Base-by-base conservation (phyloP, 2,888 invertebrate genomes). In the Drosophila helvetica region DNA sequence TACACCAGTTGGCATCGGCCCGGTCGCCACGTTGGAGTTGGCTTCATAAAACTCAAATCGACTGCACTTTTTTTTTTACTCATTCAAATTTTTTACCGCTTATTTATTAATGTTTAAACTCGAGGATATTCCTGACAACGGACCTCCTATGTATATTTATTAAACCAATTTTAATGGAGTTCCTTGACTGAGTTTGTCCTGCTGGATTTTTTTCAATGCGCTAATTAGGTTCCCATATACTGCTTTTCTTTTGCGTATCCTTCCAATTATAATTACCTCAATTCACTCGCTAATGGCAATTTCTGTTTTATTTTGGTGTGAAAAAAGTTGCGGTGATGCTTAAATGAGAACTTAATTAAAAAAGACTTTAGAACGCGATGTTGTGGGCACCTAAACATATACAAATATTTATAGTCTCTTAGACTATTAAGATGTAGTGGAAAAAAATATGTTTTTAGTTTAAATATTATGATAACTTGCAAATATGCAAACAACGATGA, bases 91-190 rank as follows among this genome's bases (percentile, higher is more conserved):
- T 48, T 66, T 59, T 43, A 43, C 52, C 48, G 19, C 72, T 66
- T 72, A 73, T 65, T 73, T 72, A 66, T 73, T 58, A 62, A 72
- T 61, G 66, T 66, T 58, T 61, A 72, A 66, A 66, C 52, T 66
- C 54, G 57, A 17, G 48, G 55, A 12, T 19, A 50, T 51, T 27
- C 22, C 42, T 38, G 9, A 1, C 5, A 38, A 38, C 6, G 1
- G 15, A 38, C 38, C 2, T 12, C 33, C 5, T 4, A 4, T n/a
- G n/a, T n/a, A n/a, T 33, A 33, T 33, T 33, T 38, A 51, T 33
- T 7, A 0, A 46, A 19, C 17, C 27, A 19, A 17, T 27, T 55
- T 18, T 33, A 45, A 53, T 45, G 48, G 19, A 33, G 22, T 51
- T 12, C 15, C 12, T 33, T n/a, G 10, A 19, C 18, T 53, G 25